Evolutionary conservation across 1,140 invertebrate species (phyloP).

Genomic region (Drosophila hydei): DNA sequence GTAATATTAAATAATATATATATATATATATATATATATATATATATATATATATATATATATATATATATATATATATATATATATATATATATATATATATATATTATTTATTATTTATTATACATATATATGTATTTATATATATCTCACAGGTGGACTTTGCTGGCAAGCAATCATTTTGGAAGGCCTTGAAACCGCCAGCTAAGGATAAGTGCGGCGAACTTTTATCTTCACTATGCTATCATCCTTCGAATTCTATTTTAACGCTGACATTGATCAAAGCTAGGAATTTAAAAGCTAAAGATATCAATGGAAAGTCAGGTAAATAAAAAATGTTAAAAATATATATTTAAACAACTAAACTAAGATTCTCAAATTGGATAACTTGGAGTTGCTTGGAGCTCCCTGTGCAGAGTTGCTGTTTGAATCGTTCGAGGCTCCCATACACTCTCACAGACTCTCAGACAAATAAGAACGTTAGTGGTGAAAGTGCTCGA

Average conservation of each 20-base stretch:
- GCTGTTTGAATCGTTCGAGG: too few relatives aligned
- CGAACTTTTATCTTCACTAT: slow-evolving; percentile 94
- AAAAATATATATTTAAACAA: not conserved
- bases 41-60: not conserved
- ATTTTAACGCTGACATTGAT: slow-evolving; percentile 93
- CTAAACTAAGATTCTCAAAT: too few relatives aligned
- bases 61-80: too few relatives aligned
- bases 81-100: too few relatives aligned
- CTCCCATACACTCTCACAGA: too few relatives aligned
- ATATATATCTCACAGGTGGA: slow-evolving; percentile 90
- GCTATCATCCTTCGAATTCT: slow-evolving; percentile 96
- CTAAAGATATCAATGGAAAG: slow-evolving; percentile 97
- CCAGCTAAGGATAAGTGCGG: slow-evolving; percentile 96
- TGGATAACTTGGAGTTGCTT: not conserved
- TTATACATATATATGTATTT: too few relatives aligned
- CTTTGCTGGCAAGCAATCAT: slow-evolving; percentile 94
- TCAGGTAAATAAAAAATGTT: slow-evolving; percentile 88
- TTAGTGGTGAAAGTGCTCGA: too few relatives aligned
- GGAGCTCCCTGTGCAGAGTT: too few relatives aligned
- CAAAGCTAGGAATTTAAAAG: slow-evolving; percentile 96
- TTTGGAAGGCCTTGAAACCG: slow-evolving; percentile 96
- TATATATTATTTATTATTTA: too few relatives aligned
- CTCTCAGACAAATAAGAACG: too few relatives aligned
- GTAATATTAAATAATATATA: too few relatives aligned
- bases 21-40: too few relatives aligned